A percentile compares a stretch with the other conserved stretches of the same genome.
These are phyloP conservation scores for Chrysotoxum bicinctum DNA, from an alignment of 2,888 invertebrate species.

Conservation along the genomic window DNA sequence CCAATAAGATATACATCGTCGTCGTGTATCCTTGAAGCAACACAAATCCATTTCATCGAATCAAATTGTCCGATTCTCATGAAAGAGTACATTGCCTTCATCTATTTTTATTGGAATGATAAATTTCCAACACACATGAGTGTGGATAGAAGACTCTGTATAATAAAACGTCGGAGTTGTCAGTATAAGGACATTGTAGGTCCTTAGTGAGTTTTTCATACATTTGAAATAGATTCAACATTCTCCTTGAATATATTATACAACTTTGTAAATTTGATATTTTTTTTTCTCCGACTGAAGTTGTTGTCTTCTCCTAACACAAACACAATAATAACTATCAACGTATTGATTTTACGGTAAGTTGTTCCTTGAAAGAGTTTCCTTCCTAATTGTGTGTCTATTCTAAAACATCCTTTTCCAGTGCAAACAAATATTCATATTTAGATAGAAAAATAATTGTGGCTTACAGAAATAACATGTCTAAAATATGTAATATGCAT, in stretches of 20 bases:
- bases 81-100: conserved; percentile 30
- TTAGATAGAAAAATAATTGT: too few relatives aligned
- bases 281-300: neutral
- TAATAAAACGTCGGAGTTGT: neutral
- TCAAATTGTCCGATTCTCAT: conserved; percentile 49
- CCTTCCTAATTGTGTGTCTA: neutral
- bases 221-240: neutral
- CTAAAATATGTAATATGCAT: too few relatives aligned
- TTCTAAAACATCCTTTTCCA: neutral
- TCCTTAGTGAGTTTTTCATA: neutral
- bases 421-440: neutral
- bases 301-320: neutral
- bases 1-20: neutral
- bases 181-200: neutral
- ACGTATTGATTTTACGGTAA: neutral
- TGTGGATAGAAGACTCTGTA: neutral
- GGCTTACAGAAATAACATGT: too few relatives aligned
- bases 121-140: conserved; percentile 9
- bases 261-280: neutral
- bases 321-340: neutral
- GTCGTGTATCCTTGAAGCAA: conserved; percentile 18
- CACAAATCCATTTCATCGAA: conserved; percentile 53
- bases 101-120: conserved; percentile 47
- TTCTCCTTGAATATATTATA: neutral
- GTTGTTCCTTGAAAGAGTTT: neutral